phyloP scores from a whole-genome alignment of 2,113 vertebrate genomes.

The Australoheros scitulus region DNA sequence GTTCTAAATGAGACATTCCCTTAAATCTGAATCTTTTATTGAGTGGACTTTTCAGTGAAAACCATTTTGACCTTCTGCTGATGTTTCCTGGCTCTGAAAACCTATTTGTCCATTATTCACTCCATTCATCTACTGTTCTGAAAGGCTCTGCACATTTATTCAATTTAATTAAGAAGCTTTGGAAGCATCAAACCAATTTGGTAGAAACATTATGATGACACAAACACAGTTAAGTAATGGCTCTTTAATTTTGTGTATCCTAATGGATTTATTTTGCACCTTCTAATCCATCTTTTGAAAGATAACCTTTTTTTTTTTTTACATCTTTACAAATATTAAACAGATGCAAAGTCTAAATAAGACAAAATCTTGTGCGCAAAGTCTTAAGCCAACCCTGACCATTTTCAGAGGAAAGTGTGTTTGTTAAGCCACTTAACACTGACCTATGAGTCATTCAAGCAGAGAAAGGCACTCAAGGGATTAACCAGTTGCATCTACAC shows the following conservation, averaged over 20 bases:
- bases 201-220: neutral
- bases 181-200: neutral
- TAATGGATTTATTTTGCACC: neutral
- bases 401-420: neutral
- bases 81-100: neutral
- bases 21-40: neutral
- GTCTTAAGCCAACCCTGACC: neutral
- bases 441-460: neutral
- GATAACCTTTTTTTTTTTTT: neutral
- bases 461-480: neutral
- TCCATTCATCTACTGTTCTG: neutral
- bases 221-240: neutral
- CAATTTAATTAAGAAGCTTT: neutral
- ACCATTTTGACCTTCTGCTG: neutral
- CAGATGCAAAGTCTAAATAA: too few relatives aligned
- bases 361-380: too few relatives aligned
- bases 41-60: neutral
- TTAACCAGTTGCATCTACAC: too few relatives aligned
- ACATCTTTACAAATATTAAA: neutral
- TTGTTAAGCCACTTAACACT: neutral
- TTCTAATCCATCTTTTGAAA: neutral
- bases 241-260: neutral
- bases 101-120: neutral
- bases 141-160: neutral
- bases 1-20: neutral